phyloP scores from a whole-genome alignment of 1,140 invertebrate genomes.

The Orussus abietinus region DNA sequence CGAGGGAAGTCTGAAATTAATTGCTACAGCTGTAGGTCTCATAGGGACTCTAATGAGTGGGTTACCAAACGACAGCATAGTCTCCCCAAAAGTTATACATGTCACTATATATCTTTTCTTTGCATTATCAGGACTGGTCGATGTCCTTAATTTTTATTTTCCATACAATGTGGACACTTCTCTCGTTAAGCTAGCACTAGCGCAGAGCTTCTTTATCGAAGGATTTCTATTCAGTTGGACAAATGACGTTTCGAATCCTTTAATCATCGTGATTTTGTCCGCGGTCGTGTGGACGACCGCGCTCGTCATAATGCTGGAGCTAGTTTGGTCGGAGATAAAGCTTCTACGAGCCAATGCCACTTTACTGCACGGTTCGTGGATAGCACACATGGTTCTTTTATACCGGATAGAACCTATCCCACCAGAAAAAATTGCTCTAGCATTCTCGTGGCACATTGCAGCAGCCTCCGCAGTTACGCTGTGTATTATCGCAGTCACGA shows the following conservation, averaged over 20 bases:
- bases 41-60: constrained; percentile 31
- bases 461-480: constrained; percentile 39
- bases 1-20: constrained; percentile 37
- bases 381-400: constrained; percentile 41
- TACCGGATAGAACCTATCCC: constrained; percentile 18
- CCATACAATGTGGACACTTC: constrained; percentile 36
- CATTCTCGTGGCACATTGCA: constrained; percentile 46
- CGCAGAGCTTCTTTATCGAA: constrained; percentile 46
- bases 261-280: constrained; percentile 36
- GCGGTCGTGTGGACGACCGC: constrained; percentile 39
- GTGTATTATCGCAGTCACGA: constrained; percentile 31
- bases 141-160: constrained; percentile 47
- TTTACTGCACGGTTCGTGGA: constrained; percentile 46
- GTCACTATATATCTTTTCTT: constrained; percentile 51
- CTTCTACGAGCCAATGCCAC: constrained; percentile 37
- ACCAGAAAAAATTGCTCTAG: constrained; percentile 34
- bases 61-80: constrained; percentile 24
- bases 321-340: constrained; percentile 43
- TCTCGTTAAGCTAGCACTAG: constrained; percentile 40
- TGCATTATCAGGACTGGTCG: constrained; percentile 48
- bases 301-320: constrained; percentile 35
- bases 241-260: constrained; percentile 19
- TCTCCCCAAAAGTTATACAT: constrained; percentile 42
- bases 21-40: constrained; percentile 36
- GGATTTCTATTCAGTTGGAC: constrained; percentile 42